Evolutionary conservation across 2,888 invertebrate species (phyloP).

Genomic region (Ichneumon xanthorius): DNA sequence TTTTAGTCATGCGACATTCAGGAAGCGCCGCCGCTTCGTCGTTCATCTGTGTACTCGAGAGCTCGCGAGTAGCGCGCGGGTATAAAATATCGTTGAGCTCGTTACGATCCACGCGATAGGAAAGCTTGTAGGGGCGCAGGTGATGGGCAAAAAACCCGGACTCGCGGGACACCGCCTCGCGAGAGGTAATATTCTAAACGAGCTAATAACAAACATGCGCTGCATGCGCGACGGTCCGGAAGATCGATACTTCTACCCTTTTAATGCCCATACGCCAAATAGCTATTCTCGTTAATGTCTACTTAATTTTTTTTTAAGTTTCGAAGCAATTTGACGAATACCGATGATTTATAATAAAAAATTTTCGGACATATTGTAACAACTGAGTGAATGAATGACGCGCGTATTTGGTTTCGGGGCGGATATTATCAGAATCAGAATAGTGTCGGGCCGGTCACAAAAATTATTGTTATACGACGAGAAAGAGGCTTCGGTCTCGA

Average conservation of each 20-base stretch:
- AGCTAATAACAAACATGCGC: background rate
- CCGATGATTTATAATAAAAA: background rate
- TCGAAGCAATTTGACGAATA: background rate
- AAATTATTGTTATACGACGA: background rate
- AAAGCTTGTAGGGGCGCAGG: slow-evolving; percentile 7
- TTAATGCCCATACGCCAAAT: background rate
- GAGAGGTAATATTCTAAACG: slow-evolving; percentile 11
- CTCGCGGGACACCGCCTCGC: background rate
- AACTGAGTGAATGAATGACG: too few relatives aligned
- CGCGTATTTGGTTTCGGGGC: too few relatives aligned
- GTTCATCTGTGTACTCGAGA: slow-evolving; percentile 9
- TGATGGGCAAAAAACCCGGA: background rate
- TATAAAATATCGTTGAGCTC: slow-evolving; percentile 37
- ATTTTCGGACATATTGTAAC: too few relatives aligned
- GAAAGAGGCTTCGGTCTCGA: background rate
- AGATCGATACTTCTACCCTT: background rate
- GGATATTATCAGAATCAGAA: background rate
- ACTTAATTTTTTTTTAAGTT: background rate
- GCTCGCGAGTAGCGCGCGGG: background rate
- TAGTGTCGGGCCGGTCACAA: background rate
- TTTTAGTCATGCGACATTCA: slow-evolving; percentile 32
- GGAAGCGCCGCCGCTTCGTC: slow-evolving; percentile 36
- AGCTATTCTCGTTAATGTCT: background rate
- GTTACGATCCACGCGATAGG: slow-evolving; percentile 19
- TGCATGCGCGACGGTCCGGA: background rate